Evolutionary conservation across 2,888 invertebrate species (phyloP).

Genomic region (Drosophila cyrtoloma): DNA sequence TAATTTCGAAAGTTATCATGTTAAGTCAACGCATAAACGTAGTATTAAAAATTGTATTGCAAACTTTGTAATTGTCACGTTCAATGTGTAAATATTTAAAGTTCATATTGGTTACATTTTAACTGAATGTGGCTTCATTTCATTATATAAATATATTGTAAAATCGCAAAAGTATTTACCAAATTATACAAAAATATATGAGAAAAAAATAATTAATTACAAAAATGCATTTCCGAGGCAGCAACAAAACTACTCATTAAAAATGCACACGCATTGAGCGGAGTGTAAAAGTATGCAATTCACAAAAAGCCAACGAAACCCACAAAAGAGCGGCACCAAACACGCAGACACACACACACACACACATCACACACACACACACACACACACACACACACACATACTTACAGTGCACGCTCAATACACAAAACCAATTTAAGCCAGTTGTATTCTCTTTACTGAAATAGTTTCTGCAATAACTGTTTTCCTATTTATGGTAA

Average conservation of each 20-base stretch:
- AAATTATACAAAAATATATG: slow-evolving; percentile 12
- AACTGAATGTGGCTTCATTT: slow-evolving; percentile 28
- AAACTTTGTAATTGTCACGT: slow-evolving; percentile 23
- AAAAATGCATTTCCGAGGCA: slow-evolving; percentile 43
- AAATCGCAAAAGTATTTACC: slow-evolving; percentile 36
- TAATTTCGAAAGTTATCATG: slow-evolving; percentile 3
- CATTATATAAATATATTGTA: slow-evolving; percentile 6
- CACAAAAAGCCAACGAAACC: slow-evolving; percentile 39
- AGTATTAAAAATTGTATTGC: slow-evolving; percentile 12
- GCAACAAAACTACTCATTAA: slow-evolving; percentile 54
- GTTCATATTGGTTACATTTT: not conserved
- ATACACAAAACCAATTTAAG: not conserved
- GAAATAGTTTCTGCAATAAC: not conserved
- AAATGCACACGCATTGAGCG: slow-evolving; percentile 47
- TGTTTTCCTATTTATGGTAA: not conserved
- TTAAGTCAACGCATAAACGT: slow-evolving; percentile 16
- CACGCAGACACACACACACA: not conserved
- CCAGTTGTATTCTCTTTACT: not conserved
- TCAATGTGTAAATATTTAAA: slow-evolving; percentile 35
- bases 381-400: not conserved
- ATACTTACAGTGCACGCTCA: not conserved
- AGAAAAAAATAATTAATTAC: slow-evolving; percentile 29
- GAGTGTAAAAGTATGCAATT: slow-evolving; percentile 40
- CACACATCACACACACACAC: not conserved
- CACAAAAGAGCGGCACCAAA: slow-evolving; percentile 41